phyloP scores from a whole-genome alignment of 2,888 invertebrate genomes.

The Heliconius sara region DNA sequence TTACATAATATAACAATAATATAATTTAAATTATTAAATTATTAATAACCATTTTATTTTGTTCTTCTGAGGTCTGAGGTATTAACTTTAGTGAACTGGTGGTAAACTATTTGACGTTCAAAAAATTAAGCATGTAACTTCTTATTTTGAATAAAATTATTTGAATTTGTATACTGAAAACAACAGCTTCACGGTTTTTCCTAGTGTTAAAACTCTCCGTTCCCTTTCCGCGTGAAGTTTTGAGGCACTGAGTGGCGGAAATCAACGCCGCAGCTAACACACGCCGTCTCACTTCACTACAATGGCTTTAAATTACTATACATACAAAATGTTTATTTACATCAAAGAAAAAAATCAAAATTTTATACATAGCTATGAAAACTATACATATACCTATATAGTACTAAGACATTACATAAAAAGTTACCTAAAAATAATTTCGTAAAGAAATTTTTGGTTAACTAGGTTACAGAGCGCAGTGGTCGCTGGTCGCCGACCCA shows the following conservation, averaged over 20 bases:
- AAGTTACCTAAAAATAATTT: slow-evolving; percentile 11
- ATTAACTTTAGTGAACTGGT: too few species aligned
- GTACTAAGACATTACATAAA: not conserved
- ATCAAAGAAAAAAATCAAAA: not conserved
- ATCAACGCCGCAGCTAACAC: not conserved
- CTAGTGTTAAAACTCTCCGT: not conserved
- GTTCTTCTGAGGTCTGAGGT: too few species aligned
- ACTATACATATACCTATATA: not conserved
- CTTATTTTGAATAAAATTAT: too few species aligned
- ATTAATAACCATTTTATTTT: too few species aligned
- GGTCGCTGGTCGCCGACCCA: slow-evolving; percentile 32
- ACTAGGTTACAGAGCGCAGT: slow-evolving; percentile 16
- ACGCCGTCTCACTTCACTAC: too few species aligned
- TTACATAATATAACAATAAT: too few species aligned
- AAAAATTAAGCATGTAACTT: too few species aligned
- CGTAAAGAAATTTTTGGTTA: slow-evolving; percentile 19
- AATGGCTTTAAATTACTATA: too few species aligned
- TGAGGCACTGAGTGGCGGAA: not conserved
- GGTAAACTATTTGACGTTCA: too few species aligned
- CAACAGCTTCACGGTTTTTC: too few species aligned
- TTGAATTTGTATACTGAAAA: too few species aligned
- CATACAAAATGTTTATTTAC: not conserved
- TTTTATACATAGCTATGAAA: not conserved
- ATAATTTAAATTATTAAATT: too few species aligned
- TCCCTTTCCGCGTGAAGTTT: not conserved